A percentile compares a stretch with the other conserved stretches of the same genome.
Evolutionary conservation across 2,888 invertebrate species (phyloP).

Genomic region (Epicampocera succincta): DNA sequence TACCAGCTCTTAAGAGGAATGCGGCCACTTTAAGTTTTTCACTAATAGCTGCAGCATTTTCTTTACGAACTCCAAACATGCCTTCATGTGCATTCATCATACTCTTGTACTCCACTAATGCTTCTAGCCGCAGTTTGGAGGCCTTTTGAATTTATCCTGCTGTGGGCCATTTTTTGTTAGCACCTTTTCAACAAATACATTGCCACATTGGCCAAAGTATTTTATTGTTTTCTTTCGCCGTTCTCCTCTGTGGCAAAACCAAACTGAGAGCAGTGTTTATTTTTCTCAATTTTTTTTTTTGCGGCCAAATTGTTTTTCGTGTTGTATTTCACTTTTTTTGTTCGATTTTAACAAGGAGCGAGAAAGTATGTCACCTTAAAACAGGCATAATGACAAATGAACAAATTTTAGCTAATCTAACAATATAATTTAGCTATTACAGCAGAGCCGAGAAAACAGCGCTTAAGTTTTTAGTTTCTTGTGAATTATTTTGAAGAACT

Average conservation of each 20-base stretch:
- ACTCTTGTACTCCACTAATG: conserved; percentile 12
- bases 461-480: background rate
- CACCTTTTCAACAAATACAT: conserved; percentile 63
- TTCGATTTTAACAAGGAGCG: conserved; percentile 74
- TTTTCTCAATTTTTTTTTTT: background rate
- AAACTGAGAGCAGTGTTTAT: conserved; percentile 22
- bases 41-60: conserved; percentile 67
- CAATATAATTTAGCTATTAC: conserved; percentile 73
- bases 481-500: background rate
- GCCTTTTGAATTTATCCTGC: conserved; percentile 60
- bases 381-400: conserved; percentile 80
- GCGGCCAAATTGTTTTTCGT: conserved; percentile 56
- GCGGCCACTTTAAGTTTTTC: conserved; percentile 78
- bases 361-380: conserved; percentile 79
- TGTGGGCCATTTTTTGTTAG: conserved; percentile 70
- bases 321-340: conserved; percentile 19
- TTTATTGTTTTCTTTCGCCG: conserved; percentile 23
- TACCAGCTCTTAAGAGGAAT: conserved; percentile 69
- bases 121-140: conserved; percentile 42
- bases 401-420: conserved; percentile 77
- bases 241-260: conserved; percentile 13
- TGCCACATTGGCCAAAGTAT: conserved; percentile 61
- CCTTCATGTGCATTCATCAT: conserved; percentile 53
- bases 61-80: conserved; percentile 37
- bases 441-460: background rate